Conservation (phyloP, 2,888 invertebrate genomes). For the Latheticus oryzae region DNA sequence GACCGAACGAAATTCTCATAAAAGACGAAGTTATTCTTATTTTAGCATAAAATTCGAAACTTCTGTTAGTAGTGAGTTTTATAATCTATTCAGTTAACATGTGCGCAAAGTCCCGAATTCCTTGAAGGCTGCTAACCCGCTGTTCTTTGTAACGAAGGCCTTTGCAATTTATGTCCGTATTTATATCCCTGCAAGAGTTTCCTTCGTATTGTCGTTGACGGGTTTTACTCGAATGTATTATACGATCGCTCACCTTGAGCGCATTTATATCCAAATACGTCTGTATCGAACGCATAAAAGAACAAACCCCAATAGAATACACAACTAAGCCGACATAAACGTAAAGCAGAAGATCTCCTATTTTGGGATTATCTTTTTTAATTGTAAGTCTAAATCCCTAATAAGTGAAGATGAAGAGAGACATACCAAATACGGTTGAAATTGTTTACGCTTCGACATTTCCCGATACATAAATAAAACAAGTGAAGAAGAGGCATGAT, state of each 20-base stretch:
- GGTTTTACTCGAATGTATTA: conserved; percentile 17
- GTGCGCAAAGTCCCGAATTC: conserved; percentile 7
- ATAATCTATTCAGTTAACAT: too few relatives aligned
- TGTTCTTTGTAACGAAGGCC: conserved; percentile 4
- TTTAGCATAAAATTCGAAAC: too few relatives aligned
- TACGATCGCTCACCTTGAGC: conserved; percentile 27
- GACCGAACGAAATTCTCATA: too few relatives aligned
- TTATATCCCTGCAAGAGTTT: conserved; percentile 16
- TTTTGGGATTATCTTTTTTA: conserved; percentile 23
- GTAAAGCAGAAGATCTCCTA: conserved; percentile 22
- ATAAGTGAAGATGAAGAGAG: conserved; percentile 17
- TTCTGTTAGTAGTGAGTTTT: too few relatives aligned
- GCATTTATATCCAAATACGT: conserved; percentile 30
- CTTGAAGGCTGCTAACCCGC: conserved; percentile 18
- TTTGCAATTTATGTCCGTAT: conserved; percentile 4
- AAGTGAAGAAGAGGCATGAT: conserved; percentile 1
- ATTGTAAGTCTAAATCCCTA: conserved; percentile 25
- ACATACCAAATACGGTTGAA: conserved; percentile 27
- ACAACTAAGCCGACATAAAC: conserved; percentile 10
- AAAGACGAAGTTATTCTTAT: too few relatives aligned
- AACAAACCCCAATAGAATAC: conserved; percentile 18
- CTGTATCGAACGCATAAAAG: conserved; percentile 4
- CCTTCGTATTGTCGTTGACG: conserved; percentile 19
- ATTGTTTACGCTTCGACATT: conserved; percentile 18
- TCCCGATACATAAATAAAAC: conserved; percentile 22